phyloP scores from a whole-genome alignment of 1,140 invertebrate genomes.

The Lepidurus apus region DNA sequence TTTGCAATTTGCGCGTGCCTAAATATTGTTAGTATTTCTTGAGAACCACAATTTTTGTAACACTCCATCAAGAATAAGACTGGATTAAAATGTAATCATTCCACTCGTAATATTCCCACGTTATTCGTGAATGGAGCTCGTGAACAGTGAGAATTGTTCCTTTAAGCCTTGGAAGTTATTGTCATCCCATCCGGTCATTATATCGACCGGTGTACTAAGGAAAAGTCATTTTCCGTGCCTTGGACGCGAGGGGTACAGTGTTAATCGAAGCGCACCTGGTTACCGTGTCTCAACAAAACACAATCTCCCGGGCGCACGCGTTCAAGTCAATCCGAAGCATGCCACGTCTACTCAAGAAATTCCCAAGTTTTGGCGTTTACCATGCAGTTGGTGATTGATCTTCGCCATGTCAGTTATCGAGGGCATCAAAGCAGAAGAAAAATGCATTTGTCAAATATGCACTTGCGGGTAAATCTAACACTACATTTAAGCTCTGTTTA shows the following conservation, averaged over 20 bases:
- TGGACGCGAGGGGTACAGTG: not conserved
- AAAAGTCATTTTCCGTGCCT: not conserved
- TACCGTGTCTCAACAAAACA: not conserved
- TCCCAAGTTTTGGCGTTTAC: not conserved
- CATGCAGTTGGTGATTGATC: not conserved
- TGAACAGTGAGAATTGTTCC: too few relatives aligned
- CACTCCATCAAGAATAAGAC: too few relatives aligned
- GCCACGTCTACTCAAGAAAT: not conserved
- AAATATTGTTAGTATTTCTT: too few relatives aligned
- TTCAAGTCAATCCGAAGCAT: not conserved
- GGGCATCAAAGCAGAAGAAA: not conserved
- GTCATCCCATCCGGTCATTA: not conserved
- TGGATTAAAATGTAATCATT: too few relatives aligned
- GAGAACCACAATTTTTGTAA: too few relatives aligned
- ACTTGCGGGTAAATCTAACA: not conserved
- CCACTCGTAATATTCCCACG: too few relatives aligned
- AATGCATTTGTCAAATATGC: constrained; percentile 1
- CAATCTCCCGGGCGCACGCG: not conserved
- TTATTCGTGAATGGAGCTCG: too few relatives aligned
- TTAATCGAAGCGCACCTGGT: not conserved
- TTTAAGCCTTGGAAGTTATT: not conserved
- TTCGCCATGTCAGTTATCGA: not conserved
- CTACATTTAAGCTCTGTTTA: not conserved
- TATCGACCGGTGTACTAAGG: constrained; percentile 1
- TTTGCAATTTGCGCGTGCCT: too few relatives aligned